phyloP scores from a whole-genome alignment of 2,797 vertebrate genomes.

The Morus bassanus region DNA sequence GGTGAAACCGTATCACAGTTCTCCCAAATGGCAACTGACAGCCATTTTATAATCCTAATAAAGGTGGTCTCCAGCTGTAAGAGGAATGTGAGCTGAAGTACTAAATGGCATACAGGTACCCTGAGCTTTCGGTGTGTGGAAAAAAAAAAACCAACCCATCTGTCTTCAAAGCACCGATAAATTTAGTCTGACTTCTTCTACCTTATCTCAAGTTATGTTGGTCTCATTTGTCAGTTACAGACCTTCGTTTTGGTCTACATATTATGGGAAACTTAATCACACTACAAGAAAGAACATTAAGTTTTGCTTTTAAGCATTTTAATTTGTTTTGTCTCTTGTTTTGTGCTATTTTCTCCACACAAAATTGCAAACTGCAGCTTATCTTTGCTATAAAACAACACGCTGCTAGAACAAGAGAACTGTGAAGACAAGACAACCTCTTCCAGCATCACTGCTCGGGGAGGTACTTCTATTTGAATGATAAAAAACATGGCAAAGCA shows the following conservation, averaged over 20 bases:
- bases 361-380: background rate
- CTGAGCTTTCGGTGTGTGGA: too few relatives aligned
- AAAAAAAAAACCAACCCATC: background rate
- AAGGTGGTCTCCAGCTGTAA: background rate
- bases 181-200: background rate
- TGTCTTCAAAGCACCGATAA: background rate
- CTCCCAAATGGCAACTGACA: background rate
- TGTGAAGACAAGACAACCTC: background rate
- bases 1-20: accelerated
- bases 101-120: background rate
- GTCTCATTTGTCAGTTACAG: background rate
- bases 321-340: background rate
- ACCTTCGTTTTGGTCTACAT: background rate
- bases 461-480: background rate
- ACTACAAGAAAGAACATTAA: background rate
- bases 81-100: background rate
- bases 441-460: background rate
- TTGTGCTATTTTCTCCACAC: background rate
- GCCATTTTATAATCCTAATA: background rate
- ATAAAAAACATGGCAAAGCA: background rate
- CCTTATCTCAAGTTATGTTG: background rate
- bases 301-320: background rate
- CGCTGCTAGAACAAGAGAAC: background rate
- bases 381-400: background rate
- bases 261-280: background rate